Evolutionary conservation across 2,113 vertebrate genomes (phyloP), one percentile per base, ranked within the genome.

Genomic region (Acrocephalus arundinaceus): DNA sequence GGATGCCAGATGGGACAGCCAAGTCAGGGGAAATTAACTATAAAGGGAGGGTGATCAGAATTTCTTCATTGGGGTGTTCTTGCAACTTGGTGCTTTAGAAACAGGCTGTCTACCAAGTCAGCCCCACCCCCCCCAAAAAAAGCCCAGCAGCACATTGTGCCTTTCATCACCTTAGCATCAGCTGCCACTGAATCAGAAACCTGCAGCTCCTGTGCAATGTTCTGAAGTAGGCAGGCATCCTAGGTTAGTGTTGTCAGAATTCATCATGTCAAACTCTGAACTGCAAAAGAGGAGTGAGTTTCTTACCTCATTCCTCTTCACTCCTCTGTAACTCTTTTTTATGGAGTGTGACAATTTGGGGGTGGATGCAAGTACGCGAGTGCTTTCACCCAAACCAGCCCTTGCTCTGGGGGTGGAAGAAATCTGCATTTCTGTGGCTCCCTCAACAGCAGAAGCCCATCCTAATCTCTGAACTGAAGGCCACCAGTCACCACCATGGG

Each of bases 121-220:
- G 3, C 39, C 20, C 7, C 13, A 1, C 1, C 13, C 1, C 13
- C 11, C 6, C 55, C 7, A 5, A 59, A 14, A 35, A 48, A 46
- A 12, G 0, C 10, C 33, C 27, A 41, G 22, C 1, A 7, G 17
- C 25, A 45, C 27, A 4, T 4, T 45, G 28, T 59, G 17, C n/a
- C 19, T 85, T 77, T 85, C 22, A 85, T 63, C 57, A 25, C 1
- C 3, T 10, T 3, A 77, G 9, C n/a, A 25, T 54, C 62, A 75
- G 9, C n/a, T 78, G 16, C 22, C 39, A 20, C 48, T 72, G 48
- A 62, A 24, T 30, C 39, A 68, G 27, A 15, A 9, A 75, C 19
- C 62, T 84, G 33, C 45, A 76, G 49, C 62, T 70, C 35, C 59
- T 43, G 49, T 11, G 5, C 72, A 30, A 6, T 20, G 39, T 10